Conservation (phyloP, 2,797 vertebrate genomes). For the Masticophis lateralis region DNA sequence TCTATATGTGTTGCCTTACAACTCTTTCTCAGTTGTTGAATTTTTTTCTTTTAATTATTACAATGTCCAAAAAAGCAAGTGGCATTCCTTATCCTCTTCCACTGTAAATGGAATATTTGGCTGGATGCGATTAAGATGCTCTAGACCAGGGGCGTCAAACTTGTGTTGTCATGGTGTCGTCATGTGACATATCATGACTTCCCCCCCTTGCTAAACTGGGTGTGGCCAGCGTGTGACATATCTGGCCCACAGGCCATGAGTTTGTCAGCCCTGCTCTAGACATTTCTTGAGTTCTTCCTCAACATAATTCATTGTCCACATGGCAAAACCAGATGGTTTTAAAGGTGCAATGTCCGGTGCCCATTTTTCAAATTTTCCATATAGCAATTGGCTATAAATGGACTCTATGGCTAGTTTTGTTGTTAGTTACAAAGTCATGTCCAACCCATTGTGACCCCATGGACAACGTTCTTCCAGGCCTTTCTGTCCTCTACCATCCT, state of each 20-base stretch:
- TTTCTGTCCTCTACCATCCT: too few species aligned
- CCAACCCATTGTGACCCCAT: too few species aligned
- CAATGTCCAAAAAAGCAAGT: neutral
- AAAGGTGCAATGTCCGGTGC: neutral
- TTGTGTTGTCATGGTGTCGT: too few species aligned
- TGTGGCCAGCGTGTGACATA: too few species aligned
- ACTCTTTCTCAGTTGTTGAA: neutral
- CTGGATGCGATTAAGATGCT: neutral
- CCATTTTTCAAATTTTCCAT: neutral
- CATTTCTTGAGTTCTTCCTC: neutral
- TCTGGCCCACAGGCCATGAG: too few species aligned
- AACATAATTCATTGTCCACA: neutral
- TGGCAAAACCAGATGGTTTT: neutral
- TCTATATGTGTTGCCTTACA: neutral
- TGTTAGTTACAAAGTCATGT: too few species aligned
- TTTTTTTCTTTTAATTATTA: neutral
- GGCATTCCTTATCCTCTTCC: neutral
- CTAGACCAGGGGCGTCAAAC: neutral
- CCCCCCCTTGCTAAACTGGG: too few species aligned
- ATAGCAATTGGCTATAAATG: neutral
- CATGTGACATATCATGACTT: too few species aligned
- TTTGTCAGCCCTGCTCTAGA: neutral
- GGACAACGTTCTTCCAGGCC: too few species aligned
- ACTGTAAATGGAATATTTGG: neutral
- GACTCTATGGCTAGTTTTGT: neutral